A percentile compares a stretch with the other conserved stretches of the same genome.
phyloP scores from a whole-genome alignment of 2,797 vertebrate species.

The Acanthopagrus latus region DNA sequence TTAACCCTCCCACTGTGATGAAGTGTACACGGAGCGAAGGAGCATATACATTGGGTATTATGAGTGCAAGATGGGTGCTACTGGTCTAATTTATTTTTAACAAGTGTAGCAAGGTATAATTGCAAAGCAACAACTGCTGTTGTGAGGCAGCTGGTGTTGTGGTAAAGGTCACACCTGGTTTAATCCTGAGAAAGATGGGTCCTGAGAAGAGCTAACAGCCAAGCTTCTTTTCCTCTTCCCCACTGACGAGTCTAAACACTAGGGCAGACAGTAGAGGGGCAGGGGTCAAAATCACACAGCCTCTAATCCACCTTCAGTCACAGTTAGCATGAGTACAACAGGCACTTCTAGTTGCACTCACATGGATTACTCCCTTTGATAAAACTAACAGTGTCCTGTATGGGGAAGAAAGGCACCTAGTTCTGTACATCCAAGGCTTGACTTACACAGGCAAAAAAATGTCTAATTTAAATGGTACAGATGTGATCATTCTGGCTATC shows the following conservation, averaged over 20 bases:
- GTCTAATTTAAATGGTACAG: conserved; percentile 51
- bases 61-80: conserved; percentile 67
- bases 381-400: conserved; percentile 50
- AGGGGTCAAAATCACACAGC: conserved; percentile 94
- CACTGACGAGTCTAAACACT: conserved; percentile 99
- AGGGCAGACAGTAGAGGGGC: conserved; percentile 99
- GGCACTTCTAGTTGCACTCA: conserved; percentile 70
- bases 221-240: conserved; percentile 99
- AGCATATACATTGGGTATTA: conserved; percentile 42
- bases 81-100: conserved; percentile 65
- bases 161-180: conserved; percentile 99
- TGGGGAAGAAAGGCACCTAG: conserved; percentile 20
- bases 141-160: conserved; percentile 93
- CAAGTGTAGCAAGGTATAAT: conserved; percentile 75
- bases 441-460: conserved; percentile 38
- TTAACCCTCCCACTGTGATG: conserved; percentile 31
- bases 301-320: conserved; percentile 79
- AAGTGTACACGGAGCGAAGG: conserved; percentile 31
- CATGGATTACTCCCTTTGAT: conserved; percentile 52
- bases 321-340: conserved; percentile 80
- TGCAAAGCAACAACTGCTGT: conserved; percentile 80
- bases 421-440: conserved; percentile 40
- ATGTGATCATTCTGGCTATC: conserved; percentile 63
- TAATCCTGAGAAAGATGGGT: conserved; percentile 99
- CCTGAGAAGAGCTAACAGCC: conserved; percentile 99